A percentile compares a stretch with the other conserved stretches of the same genome.
Conservation (phyloP, 2,797 vertebrate species). For the Sebastes hubbsi region DNA sequence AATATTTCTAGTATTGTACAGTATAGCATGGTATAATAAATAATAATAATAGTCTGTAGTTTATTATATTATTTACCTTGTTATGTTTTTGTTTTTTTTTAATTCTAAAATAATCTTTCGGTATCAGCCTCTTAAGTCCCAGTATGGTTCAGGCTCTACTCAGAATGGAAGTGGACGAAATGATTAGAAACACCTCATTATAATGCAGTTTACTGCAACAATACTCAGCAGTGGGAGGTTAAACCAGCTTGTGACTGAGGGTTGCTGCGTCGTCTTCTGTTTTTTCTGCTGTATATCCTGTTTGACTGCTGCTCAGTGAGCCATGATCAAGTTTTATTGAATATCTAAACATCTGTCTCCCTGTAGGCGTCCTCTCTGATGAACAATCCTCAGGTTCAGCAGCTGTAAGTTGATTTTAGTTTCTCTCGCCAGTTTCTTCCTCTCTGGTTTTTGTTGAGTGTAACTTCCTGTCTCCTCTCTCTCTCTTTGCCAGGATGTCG, state of each 20-base stretch:
- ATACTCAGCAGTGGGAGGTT: not conserved
- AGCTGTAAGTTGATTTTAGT: conserved; percentile 85
- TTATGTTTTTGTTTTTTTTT: too few relatives aligned
- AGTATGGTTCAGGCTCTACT: not conserved
- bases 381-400: conserved; percentile 96
- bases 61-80: not conserved
- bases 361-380: conserved; percentile 92
- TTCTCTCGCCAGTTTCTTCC: not conserved
- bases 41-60: not conserved
- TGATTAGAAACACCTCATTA: not conserved
- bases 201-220: not conserved
- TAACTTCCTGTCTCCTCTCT: not conserved
- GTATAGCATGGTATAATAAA: too few relatives aligned
- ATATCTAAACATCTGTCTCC: not conserved
- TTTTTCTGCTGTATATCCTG: not conserved
- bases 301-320: not conserved
- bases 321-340: not conserved
- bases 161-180: not conserved
- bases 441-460: not conserved
- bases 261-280: not conserved
- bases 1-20: too few relatives aligned
- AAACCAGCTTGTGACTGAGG: not conserved
- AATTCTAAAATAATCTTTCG: not conserved
- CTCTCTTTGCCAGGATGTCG: conserved; percentile 85
- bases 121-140: not conserved